Evolutionary conservation across 1,140 invertebrate species (phyloP), one percentile per base, ranked within the genome.

Genomic region (Eciton burchellii): DNA sequence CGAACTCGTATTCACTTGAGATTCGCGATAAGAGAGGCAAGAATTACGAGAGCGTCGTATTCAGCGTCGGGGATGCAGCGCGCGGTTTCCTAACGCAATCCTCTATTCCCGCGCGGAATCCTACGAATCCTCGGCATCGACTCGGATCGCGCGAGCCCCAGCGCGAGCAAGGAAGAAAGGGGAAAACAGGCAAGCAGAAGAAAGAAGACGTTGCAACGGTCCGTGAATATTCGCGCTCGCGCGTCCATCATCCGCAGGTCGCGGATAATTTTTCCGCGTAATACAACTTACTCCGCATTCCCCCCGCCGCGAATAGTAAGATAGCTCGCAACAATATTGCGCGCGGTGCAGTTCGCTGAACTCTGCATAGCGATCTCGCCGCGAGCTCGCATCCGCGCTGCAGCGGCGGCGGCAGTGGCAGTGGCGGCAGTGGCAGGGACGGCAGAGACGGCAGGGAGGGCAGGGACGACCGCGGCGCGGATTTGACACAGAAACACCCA

Each of bases 321-420:
- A 79, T 59, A 68, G 35, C 41, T 45, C 52, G 74, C 49, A 79
- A 70, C 63, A 79, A 56, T 79, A 79, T 79, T 62, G 63, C 63
- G 63, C 74, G 62, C 74, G 49, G 19, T 70, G 52, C 63, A 79
- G 74, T 79, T 79, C 74, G 63, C 74, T 79, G 74, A 79, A 79
- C 74, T 56, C 24, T 19, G 60, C 73, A 52, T 52, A 24, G 62
- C 41, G 14, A 54, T 54, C 52, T 24, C 35, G 35, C 29, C 74
- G 43, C 74, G 49, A 19, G 14, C 49, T 68, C 35, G 74, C 35
- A 43, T 65, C 47, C 62, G 49, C 74, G 72, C 43, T 41, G 56
- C 68, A 6, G 68, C 68, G 52, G 16, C 52, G 52, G 21, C n/a
- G n/a, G n/a, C n/a, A n/a, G n/a, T n/a, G n/a, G n/a, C n/a, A n/a